These are phyloP conservation scores for Hydrolagus affinis DNA, from an alignment of 2,113 vertebrate genomes.

Conservation along the genomic window DNA sequence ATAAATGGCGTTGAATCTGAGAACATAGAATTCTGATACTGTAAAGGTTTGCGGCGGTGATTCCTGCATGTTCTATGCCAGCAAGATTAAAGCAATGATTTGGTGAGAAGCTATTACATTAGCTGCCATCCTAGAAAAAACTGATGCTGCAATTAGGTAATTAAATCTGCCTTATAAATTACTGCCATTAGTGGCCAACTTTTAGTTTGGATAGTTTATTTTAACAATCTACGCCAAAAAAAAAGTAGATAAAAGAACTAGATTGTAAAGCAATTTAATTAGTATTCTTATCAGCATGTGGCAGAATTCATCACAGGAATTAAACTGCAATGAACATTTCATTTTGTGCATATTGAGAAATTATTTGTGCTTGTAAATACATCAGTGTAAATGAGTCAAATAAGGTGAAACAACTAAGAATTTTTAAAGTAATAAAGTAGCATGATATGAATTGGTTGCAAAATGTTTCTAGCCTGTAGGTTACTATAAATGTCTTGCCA, in stretches of 20 bases:
- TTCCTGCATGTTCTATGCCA: not conserved
- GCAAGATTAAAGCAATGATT: not conserved
- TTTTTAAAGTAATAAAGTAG: not conserved
- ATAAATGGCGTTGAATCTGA: not conserved
- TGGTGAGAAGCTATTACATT: slow-evolving; percentile 25
- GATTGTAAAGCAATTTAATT: slow-evolving; percentile 3
- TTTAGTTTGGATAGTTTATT: slow-evolving; percentile 20
- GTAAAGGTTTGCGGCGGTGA: not conserved
- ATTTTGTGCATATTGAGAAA: slow-evolving; percentile 21
- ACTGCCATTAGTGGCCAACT: slow-evolving; percentile 32
- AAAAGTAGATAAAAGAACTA: slow-evolving; percentile 17
- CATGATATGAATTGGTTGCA: not conserved
- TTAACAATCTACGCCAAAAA: slow-evolving; percentile 15
- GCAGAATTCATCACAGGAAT: slow-evolving; percentile 27
- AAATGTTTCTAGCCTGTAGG: slow-evolving; percentile 6
- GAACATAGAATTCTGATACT: not conserved
- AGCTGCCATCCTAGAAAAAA: slow-evolving; percentile 21
- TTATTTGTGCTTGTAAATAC: slow-evolving; percentile 30
- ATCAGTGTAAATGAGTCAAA: not conserved
- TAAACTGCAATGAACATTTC: not conserved
- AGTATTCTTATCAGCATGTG: slow-evolving; percentile 8
- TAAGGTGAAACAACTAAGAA: not conserved
- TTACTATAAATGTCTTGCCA: slow-evolving; percentile 2
- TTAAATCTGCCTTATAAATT: slow-evolving; percentile 31
- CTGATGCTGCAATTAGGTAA: slow-evolving; percentile 25